Percentiles rank a stretch among this genome's conserved stretches.
These are phyloP conservation scores for Gymnoscelis rufifasciata DNA, from an alignment of 2,888 invertebrate species.

Conservation along the genomic window DNA sequence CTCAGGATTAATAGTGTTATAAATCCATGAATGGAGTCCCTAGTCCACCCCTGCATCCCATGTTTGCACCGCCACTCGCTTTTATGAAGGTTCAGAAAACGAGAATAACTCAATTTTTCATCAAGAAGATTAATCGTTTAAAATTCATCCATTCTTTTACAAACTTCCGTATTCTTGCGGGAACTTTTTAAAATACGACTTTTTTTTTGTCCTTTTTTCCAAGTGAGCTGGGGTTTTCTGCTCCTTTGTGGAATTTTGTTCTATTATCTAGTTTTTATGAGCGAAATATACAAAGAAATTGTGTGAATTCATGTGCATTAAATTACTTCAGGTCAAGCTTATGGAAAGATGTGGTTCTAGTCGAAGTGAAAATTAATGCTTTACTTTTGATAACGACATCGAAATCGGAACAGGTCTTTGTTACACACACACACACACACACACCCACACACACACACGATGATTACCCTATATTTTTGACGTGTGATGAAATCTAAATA, in stretches of 20 bases:
- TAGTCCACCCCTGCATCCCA: constrained; percentile 33
- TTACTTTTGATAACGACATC: no score
- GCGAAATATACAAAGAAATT: no score
- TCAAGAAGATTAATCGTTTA: constrained; percentile 69
- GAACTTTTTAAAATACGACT: constrained; percentile 21
- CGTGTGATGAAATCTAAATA: no score
- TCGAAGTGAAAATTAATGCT: no score
- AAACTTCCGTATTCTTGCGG: constrained; percentile 28
- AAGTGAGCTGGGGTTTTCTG: background rate
- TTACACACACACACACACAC: no score
- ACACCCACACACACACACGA: no score
- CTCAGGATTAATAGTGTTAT: no score
- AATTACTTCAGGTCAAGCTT: no score
- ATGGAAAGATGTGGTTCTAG: background rate
- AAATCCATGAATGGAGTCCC: no score
- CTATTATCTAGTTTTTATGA: background rate
- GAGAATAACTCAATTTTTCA: constrained; percentile 58
- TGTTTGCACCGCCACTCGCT: constrained; percentile 59
- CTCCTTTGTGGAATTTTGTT: background rate
- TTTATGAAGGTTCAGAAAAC: constrained; percentile 53
- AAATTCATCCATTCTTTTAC: constrained; percentile 57
- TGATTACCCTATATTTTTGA: no score
- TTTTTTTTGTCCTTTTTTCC: background rate
- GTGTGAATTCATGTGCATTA: no score
- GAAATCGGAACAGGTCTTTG: no score